Percentiles rank a stretch among this genome's conserved stretches.
Evolutionary conservation across 2,888 invertebrate species (phyloP).

Genomic region (Andrena dorsata): DNA sequence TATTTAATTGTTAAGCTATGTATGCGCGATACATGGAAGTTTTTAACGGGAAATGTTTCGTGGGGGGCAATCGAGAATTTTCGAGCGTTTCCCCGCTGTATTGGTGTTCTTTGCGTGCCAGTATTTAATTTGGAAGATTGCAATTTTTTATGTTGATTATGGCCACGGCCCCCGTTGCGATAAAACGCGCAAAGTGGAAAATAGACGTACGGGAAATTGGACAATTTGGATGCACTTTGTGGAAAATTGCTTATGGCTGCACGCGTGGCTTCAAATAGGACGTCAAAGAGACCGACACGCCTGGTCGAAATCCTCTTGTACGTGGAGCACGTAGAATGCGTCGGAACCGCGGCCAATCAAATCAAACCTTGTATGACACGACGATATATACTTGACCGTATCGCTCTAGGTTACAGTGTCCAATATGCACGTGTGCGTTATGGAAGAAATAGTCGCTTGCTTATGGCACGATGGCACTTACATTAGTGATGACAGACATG

Average conservation of each 20-base stretch:
- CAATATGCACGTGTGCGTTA: neutral
- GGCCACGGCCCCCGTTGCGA: neutral
- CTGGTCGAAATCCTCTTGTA: conserved; percentile 41
- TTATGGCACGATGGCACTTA: neutral
- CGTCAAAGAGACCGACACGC: conserved; percentile 51
- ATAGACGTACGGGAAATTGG: conserved; percentile 10
- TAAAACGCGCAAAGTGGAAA: conserved; percentile 5
- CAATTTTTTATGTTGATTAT: neutral
- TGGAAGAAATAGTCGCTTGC: neutral
- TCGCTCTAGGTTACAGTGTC: conserved; percentile 24
- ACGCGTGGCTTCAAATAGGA: conserved; percentile 40
- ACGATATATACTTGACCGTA: conserved; percentile 41
- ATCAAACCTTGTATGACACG: conserved; percentile 51
- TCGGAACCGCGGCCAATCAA: conserved; percentile 44
- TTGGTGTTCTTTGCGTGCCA: neutral
- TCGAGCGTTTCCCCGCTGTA: neutral
- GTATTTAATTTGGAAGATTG: neutral
- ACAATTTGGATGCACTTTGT: conserved; percentile 39
- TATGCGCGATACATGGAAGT: neutral
- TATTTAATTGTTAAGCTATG: neutral
- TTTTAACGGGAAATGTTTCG: neutral
- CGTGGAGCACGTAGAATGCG: conserved; percentile 41
- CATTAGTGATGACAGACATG: neutral
- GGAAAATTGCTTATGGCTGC: conserved; percentile 50
- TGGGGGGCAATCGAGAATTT: neutral